Base-by-base conservation (phyloP, 2,888 invertebrate species). In the Trachelus stipa region DNA sequence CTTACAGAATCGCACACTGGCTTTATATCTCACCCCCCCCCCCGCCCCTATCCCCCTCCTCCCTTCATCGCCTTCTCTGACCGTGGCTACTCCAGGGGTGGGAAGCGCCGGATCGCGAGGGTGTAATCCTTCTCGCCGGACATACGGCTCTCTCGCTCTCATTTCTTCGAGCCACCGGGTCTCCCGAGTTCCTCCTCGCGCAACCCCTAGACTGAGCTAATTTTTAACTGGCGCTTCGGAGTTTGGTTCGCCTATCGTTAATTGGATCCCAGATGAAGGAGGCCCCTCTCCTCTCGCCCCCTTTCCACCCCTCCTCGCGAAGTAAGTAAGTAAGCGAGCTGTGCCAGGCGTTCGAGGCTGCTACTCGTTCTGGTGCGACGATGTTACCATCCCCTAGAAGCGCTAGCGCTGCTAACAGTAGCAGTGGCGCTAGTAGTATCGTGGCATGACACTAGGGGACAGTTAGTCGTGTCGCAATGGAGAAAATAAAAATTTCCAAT, bases 201-300 rank as follows among this genome's bases (percentile, higher is more conserved):
- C 73, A 34, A 68, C 73, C 77, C 79, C 79, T 80, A 80, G 79
- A 77, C 73, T 80, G 82, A 85, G 85, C 87, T 88, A 88, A 88
- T 89, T 88, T 88, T 88, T 87, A 88, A 87, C 87, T 84, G 84
- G 82, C 82, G 82, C 83, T 82, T 79, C 79, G 81, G 87, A 84
- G 86, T 86, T 85, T 81, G 86, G 84, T 84, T 88, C 86, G 86
- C 85, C 86, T 87, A 86, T 88, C 88, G 87, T 87, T 89, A 88
- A 88, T 89, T 88, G 88, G 88, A 89, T 89, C 88, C 87, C 84
- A 85, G 87, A 87, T 86, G 87, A 86, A 88, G 87, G 83, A 87
- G 85, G 82, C 83, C 78, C 76, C 68, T 4, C 75, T 37, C 23
- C 73, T 30, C 73, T 76, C 31, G 33, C 35, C 75, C 31, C 73